Percentiles rank a stretch among this genome's conserved stretches.
Conservation (phyloP, 2,113 vertebrate species). For the Clarias macrocephalus region DNA sequence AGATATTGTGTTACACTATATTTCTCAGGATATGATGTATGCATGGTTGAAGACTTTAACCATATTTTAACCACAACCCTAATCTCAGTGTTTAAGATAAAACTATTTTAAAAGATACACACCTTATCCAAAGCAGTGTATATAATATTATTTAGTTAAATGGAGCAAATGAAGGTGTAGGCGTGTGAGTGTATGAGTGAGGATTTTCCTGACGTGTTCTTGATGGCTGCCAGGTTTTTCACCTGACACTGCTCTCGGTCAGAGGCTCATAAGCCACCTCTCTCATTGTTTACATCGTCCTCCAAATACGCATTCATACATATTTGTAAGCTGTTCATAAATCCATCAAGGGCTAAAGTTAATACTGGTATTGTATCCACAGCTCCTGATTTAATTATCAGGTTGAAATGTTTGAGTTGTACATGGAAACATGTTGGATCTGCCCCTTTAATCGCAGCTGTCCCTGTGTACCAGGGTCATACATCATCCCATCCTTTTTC, state of each 20-base stretch:
- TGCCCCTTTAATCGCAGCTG: background rate
- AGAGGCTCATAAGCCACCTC: background rate
- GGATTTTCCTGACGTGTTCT: background rate
- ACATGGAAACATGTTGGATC: background rate
- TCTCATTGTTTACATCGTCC: slow-evolving; percentile 29
- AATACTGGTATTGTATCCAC: background rate
- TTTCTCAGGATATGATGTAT: slow-evolving; percentile 39
- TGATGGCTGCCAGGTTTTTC: background rate
- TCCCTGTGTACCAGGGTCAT: background rate
- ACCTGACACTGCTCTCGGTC: background rate
- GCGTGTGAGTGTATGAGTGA: background rate
- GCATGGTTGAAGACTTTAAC: slow-evolving; percentile 26
- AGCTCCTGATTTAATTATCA: background rate
- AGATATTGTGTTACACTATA: slow-evolving; percentile 17
- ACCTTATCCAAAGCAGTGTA: slow-evolving; percentile 1
- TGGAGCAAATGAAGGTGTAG: background rate
- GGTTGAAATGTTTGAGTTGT: background rate
- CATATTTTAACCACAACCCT: slow-evolving; percentile 13
- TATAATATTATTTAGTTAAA: background rate
- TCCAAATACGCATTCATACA: slow-evolving; percentile 22
- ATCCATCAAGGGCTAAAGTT: slow-evolving; percentile 15
- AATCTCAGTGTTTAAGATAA: slow-evolving; percentile 1
- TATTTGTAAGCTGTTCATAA: slow-evolving; percentile 9
- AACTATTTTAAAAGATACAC: background rate
- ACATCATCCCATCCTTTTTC: background rate